Percentiles rank a stretch among this genome's conserved stretches.
These are phyloP conservation scores for Cardinalis cardinalis DNA, from an alignment of 2,113 vertebrate species.

Conservation along the genomic window DNA sequence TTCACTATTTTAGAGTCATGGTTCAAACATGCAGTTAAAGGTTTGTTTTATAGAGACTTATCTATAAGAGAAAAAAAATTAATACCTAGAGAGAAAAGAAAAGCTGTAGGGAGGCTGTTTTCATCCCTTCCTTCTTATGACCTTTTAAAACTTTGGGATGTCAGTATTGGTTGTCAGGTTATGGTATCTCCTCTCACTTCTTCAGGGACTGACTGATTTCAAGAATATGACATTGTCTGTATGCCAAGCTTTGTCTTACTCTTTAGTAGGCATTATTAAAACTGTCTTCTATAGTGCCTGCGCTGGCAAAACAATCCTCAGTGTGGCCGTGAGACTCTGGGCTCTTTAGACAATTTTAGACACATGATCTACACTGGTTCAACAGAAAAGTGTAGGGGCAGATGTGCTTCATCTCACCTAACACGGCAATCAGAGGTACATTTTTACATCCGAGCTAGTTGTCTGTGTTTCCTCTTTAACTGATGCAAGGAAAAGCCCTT, in stretches of 20 bases:
- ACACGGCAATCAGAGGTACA: background rate
- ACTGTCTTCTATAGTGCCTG: background rate
- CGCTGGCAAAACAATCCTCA: background rate
- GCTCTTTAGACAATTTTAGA: background rate
- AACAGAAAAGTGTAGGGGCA: background rate
- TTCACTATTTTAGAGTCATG: background rate
- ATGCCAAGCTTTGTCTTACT: background rate
- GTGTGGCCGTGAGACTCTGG: background rate
- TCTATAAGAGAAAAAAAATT: background rate
- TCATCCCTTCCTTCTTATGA: background rate
- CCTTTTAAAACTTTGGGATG: background rate
- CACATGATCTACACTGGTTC: background rate
- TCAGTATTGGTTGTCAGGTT: background rate
- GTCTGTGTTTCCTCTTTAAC: background rate
- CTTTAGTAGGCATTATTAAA: background rate
- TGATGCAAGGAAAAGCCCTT: background rate
- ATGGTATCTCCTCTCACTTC: background rate
- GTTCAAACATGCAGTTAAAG: background rate
- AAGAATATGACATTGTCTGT: background rate
- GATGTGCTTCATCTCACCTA: background rate
- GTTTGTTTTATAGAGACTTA: background rate
- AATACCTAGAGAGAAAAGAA: background rate
- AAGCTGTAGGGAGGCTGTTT: background rate
- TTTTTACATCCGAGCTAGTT: background rate
- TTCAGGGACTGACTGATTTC: background rate